Evolutionary conservation across 2,888 invertebrate species (phyloP), one percentile per base, ranked within the genome.

Genomic region (Lasioglossum pauxillum): DNA sequence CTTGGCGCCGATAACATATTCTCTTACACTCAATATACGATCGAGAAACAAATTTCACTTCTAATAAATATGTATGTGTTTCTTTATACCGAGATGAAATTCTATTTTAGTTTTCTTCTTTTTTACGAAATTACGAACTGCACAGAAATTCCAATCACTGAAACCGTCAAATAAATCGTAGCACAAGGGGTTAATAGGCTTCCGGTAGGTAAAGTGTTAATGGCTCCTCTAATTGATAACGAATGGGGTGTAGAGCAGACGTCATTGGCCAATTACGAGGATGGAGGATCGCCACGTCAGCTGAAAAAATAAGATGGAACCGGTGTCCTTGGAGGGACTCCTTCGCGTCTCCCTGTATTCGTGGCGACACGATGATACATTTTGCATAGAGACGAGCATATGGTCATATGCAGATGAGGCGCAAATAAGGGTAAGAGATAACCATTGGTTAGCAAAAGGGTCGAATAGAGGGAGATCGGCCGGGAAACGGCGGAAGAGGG

Each of bases 361-460:
- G 14, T 23, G 44, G 8, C 27, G 41, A 27, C 46, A 35, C 76
- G 35, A 46, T 53, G 83, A 87, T 87, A 86, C 80, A 86, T 86
- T 86, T 84, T 80, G 83, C 81, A 86, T 83, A 74, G 31, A n/a
- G 44, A 78, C 78, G 80, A 86, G 78, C 78, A 87, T 74, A 86
- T 76, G 87, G 86, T 8, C 60, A 79, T 81, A 87, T 86, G 87
- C 73, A 87, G 92, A 93, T 92, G 92, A 93, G 90, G 92, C 91
- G 92, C 91, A 92, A 93, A 94, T 93, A 92, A 92, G 92, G 86
- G 87, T 86, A 84, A 89, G 85, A 87, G 83, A 75, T 75, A 80
- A 81, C 88, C 79, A 82, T 82, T 85, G 82, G 86, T 80, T 82
- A 79, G 85, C 80, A 3, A 35, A 80, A 75, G 77, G 82, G 69